Percentiles rank a stretch among this genome's conserved stretches.
These are phyloP conservation scores for Toxotes chatareus DNA, from an alignment of 2,113 vertebrate species.

Conservation along the genomic window DNA sequence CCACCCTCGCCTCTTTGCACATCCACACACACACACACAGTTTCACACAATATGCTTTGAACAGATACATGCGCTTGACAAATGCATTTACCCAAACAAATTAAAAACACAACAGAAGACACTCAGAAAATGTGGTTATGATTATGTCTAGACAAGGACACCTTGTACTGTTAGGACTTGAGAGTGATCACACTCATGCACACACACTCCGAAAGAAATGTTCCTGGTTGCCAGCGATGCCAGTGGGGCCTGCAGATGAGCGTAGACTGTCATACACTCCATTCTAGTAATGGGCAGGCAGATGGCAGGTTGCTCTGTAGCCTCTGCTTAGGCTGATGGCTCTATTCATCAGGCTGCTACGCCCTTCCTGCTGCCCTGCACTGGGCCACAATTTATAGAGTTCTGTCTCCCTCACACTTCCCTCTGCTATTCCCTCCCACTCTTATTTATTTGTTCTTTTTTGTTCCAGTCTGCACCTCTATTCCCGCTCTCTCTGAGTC, in stretches of 20 bases:
- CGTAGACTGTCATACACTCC: slow-evolving; percentile 67
- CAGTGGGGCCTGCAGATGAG: slow-evolving; percentile 74
- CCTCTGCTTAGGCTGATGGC: slow-evolving; percentile 84
- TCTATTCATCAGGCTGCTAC: slow-evolving; percentile 83
- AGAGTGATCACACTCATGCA: neutral
- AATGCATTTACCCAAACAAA: slow-evolving; percentile 34
- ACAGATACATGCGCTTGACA: slow-evolving; percentile 47
- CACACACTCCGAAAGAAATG: slow-evolving; percentile 45
- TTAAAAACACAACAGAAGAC: slow-evolving; percentile 44
- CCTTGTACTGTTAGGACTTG: slow-evolving; percentile 13
- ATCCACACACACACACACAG: slow-evolving; percentile 4
- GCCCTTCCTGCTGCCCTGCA: slow-evolving; percentile 71
- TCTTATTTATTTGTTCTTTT: slow-evolving; percentile 72
- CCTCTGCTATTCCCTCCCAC: slow-evolving; percentile 53
- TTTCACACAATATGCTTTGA: slow-evolving; percentile 26
- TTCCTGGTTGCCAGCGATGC: slow-evolving; percentile 61
- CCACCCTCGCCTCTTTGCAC: slow-evolving; percentile 35
- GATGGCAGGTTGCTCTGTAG: slow-evolving; percentile 84
- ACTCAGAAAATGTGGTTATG: neutral
- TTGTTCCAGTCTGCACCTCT: slow-evolving; percentile 53
- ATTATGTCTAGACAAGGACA: neutral
- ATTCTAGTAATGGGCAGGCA: slow-evolving; percentile 84
- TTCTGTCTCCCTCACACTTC: slow-evolving; percentile 51
- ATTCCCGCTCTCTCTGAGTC: slow-evolving; percentile 36
- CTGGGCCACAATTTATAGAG: slow-evolving; percentile 74